phyloP scores from a whole-genome alignment of 1,140 invertebrate genomes.

The Drosophila sulfurigaster region DNA sequence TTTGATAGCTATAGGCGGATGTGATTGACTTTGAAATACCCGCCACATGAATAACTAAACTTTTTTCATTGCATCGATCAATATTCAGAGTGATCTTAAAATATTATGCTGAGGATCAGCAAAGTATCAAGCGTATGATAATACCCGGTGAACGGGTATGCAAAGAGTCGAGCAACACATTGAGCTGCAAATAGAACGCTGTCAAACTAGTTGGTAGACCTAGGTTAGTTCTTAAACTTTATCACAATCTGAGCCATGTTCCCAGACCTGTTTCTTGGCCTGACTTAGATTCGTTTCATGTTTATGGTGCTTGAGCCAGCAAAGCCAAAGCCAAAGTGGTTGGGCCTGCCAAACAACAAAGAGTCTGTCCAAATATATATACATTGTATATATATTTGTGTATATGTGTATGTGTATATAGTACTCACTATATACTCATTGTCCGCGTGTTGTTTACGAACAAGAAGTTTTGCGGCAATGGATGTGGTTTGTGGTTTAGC shows the following conservation, averaged over 20 bases:
- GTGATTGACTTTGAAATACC: background rate
- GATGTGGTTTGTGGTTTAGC: slow-evolving; percentile 83
- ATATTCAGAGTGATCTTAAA: too few relatives aligned
- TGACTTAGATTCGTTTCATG: slow-evolving; percentile 82
- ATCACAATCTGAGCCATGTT: slow-evolving; percentile 17
- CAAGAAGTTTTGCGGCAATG: slow-evolving; percentile 81
- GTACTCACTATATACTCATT: background rate
- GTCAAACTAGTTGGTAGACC: slow-evolving; percentile 78
- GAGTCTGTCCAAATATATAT: slow-evolving; percentile 61
- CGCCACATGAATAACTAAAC: background rate
- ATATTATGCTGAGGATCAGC: too few relatives aligned
- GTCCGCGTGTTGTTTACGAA: slow-evolving; percentile 60
- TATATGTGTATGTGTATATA: too few relatives aligned
- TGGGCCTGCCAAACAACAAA: slow-evolving; percentile 81
- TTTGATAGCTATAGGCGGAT: background rate
- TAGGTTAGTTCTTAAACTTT: slow-evolving; percentile 74
- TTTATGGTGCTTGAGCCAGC: slow-evolving; percentile 76
- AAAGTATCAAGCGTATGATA: too few relatives aligned
- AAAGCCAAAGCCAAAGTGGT: slow-evolving; percentile 60
- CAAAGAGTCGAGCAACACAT: background rate
- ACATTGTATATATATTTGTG: too few relatives aligned
- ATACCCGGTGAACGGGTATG: background rate
- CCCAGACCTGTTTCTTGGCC: slow-evolving; percentile 76
- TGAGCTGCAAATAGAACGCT: slow-evolving; percentile 18
- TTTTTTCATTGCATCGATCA: too few relatives aligned